A percentile compares a stretch with the other conserved stretches of the same genome.
Conservation (phyloP, 37 sponge, comb jelly and placozoan species). For the Axinella damicornis region DNA sequence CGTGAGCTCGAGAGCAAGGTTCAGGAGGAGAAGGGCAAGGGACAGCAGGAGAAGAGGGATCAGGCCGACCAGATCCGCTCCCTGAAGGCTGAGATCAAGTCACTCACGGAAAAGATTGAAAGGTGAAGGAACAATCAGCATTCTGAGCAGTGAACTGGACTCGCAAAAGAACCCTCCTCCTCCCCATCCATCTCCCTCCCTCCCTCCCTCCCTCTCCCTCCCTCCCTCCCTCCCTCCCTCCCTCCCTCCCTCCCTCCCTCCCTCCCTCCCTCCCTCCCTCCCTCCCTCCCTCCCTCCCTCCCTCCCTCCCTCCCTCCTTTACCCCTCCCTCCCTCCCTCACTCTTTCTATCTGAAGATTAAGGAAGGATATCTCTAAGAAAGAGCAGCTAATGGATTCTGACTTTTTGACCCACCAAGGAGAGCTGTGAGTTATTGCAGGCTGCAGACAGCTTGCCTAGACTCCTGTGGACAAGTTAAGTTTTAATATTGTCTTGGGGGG, state of each 20-base stretch:
- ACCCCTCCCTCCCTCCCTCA: neutral
- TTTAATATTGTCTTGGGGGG: too few relatives aligned
- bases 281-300: neutral
- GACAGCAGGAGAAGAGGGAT: slow-evolving; percentile 38
- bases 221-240: neutral
- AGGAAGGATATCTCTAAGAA: slow-evolving; percentile 32
- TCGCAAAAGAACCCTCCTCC: too few relatives aligned
- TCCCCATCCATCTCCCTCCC: too few relatives aligned
- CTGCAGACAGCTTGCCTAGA: too few relatives aligned
- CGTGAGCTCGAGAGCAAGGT: slow-evolving; percentile 27
- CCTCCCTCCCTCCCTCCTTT: neutral
- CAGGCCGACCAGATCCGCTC: slow-evolving; percentile 14
- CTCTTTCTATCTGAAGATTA: slow-evolving; percentile 13
- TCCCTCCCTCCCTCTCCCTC: neutral
- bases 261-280: neutral
- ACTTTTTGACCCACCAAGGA: neutral
- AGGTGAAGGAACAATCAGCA: slow-evolving; percentile 23
- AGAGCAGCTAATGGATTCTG: slow-evolving; percentile 5
- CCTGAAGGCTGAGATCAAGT: slow-evolving; percentile 60
- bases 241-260: neutral
- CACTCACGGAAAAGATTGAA: slow-evolving; percentile 46
- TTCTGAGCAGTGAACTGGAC: too few relatives aligned
- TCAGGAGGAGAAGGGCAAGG: slow-evolving; percentile 18
- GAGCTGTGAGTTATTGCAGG: slow-evolving; percentile 15
- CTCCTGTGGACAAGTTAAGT: too few relatives aligned